phyloP scores from a whole-genome alignment of 2,797 vertebrate species.

The Eospalax fontanierii region DNA sequence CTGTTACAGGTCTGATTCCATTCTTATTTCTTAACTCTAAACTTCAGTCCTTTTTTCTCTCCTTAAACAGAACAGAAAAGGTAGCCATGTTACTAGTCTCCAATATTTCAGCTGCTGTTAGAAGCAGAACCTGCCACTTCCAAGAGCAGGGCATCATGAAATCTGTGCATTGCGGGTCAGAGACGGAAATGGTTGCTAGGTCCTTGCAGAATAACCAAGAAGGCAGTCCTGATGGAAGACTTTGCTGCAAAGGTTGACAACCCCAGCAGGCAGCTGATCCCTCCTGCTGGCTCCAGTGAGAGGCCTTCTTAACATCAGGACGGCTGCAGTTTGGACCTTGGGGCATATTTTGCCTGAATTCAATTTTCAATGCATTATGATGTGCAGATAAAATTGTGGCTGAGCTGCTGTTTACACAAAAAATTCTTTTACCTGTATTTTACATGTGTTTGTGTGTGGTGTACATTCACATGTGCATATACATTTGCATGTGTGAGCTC shows the following conservation, averaged over 20 bases:
- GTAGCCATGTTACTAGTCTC: background rate
- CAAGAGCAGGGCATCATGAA: background rate
- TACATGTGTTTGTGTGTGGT: too few relatives aligned
- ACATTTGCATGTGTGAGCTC: too few relatives aligned
- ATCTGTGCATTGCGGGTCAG: background rate
- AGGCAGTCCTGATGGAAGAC: background rate
- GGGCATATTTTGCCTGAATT: too few relatives aligned
- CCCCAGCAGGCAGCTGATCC: background rate
- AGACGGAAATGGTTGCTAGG: too few relatives aligned
- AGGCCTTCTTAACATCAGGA: background rate
- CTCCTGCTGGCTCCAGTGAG: accelerated
- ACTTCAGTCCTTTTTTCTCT: too few relatives aligned
- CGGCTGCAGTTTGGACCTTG: background rate
- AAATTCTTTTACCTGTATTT: background rate
- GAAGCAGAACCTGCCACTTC: background rate
- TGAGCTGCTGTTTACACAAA: background rate
- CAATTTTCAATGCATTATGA: background rate
- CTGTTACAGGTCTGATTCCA: too few relatives aligned
- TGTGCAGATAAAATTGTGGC: background rate
- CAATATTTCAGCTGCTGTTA: background rate
- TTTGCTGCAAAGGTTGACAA: background rate
- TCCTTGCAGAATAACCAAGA: background rate
- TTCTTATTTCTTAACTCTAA: too few relatives aligned
- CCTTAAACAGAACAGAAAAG: too few relatives aligned
- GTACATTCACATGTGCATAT: too few relatives aligned